phyloP scores from a whole-genome alignment of 2,888 invertebrate species.

The Neria commutata region DNA sequence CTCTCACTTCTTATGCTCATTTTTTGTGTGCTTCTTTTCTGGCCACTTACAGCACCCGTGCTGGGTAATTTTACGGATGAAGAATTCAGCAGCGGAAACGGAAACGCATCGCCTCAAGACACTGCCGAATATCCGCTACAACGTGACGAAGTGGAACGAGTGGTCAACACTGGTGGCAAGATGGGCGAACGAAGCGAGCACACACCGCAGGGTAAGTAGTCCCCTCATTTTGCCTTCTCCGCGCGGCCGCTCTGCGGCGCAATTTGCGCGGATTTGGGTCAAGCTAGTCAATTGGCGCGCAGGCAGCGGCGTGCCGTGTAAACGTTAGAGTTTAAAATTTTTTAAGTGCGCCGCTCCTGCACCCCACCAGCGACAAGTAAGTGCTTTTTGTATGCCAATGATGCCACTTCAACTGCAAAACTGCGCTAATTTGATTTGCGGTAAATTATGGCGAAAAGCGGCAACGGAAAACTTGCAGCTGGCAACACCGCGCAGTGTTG shows the following conservation, averaged over 20 bases:
- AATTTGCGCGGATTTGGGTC: no score
- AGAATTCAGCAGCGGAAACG: conserved; percentile 61
- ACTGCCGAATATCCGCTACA: conserved; percentile 71
- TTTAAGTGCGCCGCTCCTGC: no score
- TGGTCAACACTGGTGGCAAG: conserved; percentile 58
- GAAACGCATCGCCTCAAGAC: conserved; percentile 60
- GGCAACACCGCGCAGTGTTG: no score
- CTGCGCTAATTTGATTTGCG: no score
- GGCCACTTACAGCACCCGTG: conserved; percentile 63
- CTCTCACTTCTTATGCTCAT: conserved; percentile 1
- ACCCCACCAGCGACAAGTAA: no score
- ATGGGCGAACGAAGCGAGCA: conserved; percentile 63
- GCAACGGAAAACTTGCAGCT: no score
- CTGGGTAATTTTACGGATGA: conserved; percentile 70
- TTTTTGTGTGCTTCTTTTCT: conserved; percentile 1
- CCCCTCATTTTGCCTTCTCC: neutral
- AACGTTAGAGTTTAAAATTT: no score
- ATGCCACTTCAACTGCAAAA: no score
- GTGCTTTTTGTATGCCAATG: no score
- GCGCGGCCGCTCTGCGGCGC: neutral
- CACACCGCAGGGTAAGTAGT: conserved; percentile 55
- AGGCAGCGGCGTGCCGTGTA: no score
- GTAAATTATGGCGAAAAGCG: no score
- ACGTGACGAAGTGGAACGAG: conserved; percentile 70
- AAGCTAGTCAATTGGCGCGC: no score